These are phyloP conservation scores for Xyliphius kryptos DNA, from an alignment of 2,113 vertebrate genomes.

Conservation along the genomic window DNA sequence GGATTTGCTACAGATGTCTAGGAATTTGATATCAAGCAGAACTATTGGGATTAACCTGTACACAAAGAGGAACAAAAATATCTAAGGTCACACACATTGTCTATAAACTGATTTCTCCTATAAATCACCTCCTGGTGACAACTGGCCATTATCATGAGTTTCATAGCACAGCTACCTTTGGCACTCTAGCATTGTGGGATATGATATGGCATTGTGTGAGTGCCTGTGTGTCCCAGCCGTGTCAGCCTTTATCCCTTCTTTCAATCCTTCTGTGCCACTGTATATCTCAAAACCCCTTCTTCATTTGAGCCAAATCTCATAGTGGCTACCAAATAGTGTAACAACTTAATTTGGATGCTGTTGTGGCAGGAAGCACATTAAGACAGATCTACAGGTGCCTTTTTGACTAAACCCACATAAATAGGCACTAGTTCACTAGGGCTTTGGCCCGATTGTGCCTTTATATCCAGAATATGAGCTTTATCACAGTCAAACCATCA, in stretches of 20 bases:
- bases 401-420: constrained; percentile 25
- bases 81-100: constrained; percentile 30
- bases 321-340: constrained; percentile 33
- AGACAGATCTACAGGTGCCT: constrained; percentile 29
- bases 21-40: constrained; percentile 61
- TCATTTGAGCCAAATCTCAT: constrained; percentile 28
- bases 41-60: constrained; percentile 52
- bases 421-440: constrained; percentile 17
- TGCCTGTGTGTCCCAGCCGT: constrained; percentile 8
- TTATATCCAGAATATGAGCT: too few relatives aligned
- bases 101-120: constrained; percentile 62
- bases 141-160: constrained; percentile 62
- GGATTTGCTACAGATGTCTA: constrained; percentile 57
- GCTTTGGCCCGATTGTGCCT: constrained; percentile 18
- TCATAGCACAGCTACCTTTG: constrained; percentile 62
- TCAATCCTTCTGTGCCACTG: constrained; percentile 29
- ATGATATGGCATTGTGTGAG: constrained; percentile 17
- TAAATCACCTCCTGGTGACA: constrained; percentile 61
- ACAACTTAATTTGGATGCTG: constrained; percentile 37
- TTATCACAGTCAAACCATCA: too few relatives aligned
- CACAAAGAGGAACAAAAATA: constrained; percentile 11
- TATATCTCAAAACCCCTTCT: constrained; percentile 37
- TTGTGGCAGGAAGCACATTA: constrained; percentile 32
- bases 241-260: constrained; percentile 30
- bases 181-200: constrained; percentile 51